These are phyloP conservation scores for Vanacampus margaritifer DNA, from an alignment of 2,113 vertebrate genomes.

Conservation along the genomic window DNA sequence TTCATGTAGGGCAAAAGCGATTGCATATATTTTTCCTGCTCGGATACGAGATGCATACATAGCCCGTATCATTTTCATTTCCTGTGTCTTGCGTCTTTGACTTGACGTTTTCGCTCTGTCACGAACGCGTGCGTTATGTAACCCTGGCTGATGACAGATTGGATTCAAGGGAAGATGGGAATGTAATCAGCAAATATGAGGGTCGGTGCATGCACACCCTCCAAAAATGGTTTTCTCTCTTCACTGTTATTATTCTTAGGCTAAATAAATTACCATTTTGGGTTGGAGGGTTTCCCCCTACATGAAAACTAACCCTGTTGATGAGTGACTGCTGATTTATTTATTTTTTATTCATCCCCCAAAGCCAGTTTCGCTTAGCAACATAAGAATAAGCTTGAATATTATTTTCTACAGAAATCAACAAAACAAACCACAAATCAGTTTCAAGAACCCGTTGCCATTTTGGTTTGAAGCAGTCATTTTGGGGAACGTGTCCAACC, in stretches of 20 bases:
- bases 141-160: constrained; percentile 39
- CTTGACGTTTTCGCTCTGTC: constrained; percentile 10
- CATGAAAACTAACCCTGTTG: not conserved
- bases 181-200: constrained; percentile 25
- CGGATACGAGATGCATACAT: constrained; percentile 49
- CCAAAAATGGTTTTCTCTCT: not conserved
- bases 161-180: constrained; percentile 32
- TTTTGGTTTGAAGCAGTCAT: too few species aligned
- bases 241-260: not conserved
- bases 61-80: constrained; percentile 21
- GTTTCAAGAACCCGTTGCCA: too few species aligned
- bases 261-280: not conserved
- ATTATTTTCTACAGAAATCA: too few species aligned
- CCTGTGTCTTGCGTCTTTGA: not conserved
- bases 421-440: too few species aligned
- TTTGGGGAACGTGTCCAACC: too few species aligned
- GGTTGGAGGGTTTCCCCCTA: not conserved
- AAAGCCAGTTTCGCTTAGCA: too few species aligned
- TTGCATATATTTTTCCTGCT: constrained; percentile 50
- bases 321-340: not conserved
- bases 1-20: constrained; percentile 55
- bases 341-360: too few species aligned
- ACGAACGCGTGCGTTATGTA: constrained; percentile 39
- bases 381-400: too few species aligned
- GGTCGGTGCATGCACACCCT: not conserved